Conservation (phyloP, 2,888 invertebrate genomes). For the Scaptomyza cyrtandrae region DNA sequence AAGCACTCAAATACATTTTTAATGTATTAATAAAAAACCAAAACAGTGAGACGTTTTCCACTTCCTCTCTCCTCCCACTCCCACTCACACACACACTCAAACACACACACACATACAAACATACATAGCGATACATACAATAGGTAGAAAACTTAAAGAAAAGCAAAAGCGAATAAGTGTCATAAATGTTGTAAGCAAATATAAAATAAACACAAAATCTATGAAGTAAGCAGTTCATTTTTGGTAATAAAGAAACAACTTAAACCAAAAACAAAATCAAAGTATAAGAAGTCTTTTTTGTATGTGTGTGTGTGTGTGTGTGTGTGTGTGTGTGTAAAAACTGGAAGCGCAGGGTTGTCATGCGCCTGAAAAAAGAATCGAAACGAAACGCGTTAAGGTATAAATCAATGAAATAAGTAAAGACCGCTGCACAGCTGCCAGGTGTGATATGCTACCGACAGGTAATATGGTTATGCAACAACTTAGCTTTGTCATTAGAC, state of each 20-base stretch:
- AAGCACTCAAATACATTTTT: too few species aligned
- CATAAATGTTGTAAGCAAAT: constrained; percentile 67
- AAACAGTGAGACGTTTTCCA: constrained; percentile 5
- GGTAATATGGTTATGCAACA: constrained; percentile 62
- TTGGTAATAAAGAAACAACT: constrained; percentile 70
- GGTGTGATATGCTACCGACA: constrained; percentile 37
- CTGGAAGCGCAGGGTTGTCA: neutral
- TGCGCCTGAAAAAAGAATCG: neutral
- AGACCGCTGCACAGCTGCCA: constrained; percentile 33
- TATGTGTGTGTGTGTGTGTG: constrained; percentile 12
- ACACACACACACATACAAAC: constrained; percentile 16
- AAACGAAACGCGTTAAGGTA: too few species aligned
- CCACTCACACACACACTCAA: constrained; percentile 10
- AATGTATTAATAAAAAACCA: too few species aligned
- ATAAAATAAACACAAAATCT: constrained; percentile 18
- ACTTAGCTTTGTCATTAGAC: constrained; percentile 35
- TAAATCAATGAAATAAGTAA: too few species aligned
- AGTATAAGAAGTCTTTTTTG: constrained; percentile 12
- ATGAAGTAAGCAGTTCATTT: constrained; percentile 66
- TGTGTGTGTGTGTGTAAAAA: neutral
- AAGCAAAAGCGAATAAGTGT: constrained; percentile 46
- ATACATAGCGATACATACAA: constrained; percentile 3
- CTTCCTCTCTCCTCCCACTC: neutral
- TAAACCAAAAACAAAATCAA: constrained; percentile 34
- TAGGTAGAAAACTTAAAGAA: constrained; percentile 24